These are phyloP conservation scores for Paguma larvata DNA, from an alignment of 2,797 vertebrate genomes.

Conservation along the genomic window DNA sequence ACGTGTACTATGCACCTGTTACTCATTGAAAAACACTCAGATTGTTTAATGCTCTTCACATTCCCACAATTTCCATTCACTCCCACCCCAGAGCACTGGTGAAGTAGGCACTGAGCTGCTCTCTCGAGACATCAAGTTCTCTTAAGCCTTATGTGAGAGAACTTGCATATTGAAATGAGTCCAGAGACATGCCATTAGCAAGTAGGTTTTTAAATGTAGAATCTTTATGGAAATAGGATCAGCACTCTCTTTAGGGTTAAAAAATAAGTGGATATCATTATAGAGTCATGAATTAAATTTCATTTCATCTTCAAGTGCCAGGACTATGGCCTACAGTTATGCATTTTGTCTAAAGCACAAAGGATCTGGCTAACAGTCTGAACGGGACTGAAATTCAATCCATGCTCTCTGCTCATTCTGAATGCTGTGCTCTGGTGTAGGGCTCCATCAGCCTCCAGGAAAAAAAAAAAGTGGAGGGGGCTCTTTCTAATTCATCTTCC, in stretches of 20 bases:
- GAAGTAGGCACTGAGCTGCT: not conserved
- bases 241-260: conserved; percentile 30
- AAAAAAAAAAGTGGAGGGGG: not conserved
- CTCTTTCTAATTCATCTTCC: conserved; percentile 36
- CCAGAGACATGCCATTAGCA: not conserved
- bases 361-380: not conserved
- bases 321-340: not conserved
- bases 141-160: not conserved
- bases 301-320: conserved; percentile 28
- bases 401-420: not conserved
- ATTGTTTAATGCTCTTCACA: not conserved
- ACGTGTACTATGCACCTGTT: not conserved
- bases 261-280: not conserved
- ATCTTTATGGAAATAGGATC: conserved; percentile 17
- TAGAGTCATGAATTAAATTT: conserved; percentile 36
- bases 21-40: conserved; percentile 25
- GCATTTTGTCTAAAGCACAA: conserved; percentile 12
- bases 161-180: not conserved
- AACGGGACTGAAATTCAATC: not conserved
- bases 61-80: conserved; percentile 36
- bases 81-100: not conserved
- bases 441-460: not conserved
- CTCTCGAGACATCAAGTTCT: conserved; percentile 13
- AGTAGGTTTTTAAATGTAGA: conserved; percentile 3
- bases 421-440: not conserved